These are phyloP conservation scores for Pithys albifrons DNA, from an alignment of 2,113 vertebrate species.

Conservation along the genomic window DNA sequence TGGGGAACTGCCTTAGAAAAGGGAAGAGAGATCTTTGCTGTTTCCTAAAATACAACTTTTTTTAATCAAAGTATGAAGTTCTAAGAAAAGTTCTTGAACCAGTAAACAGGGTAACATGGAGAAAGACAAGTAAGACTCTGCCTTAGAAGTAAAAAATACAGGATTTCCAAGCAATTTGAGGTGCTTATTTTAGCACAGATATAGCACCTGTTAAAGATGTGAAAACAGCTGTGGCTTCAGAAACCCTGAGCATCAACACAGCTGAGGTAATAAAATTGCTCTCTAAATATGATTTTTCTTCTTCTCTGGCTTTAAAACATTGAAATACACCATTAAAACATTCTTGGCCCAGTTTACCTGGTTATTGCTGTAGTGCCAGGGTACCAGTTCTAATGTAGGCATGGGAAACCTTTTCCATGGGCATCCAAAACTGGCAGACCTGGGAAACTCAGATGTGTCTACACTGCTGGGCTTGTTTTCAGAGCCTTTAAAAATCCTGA, in stretches of 20 bases:
- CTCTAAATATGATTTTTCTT: not conserved
- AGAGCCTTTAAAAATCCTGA: not conserved
- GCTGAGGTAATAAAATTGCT: not conserved
- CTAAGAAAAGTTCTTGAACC: not conserved
- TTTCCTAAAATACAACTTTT: not conserved
- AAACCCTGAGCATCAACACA: not conserved
- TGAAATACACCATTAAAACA: not conserved
- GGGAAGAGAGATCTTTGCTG: not conserved
- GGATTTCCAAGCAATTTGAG: not conserved
- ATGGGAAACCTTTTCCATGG: not conserved
- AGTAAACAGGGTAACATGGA: not conserved
- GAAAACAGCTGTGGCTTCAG: not conserved
- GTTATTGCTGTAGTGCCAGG: not conserved
- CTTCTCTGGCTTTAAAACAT: not conserved
- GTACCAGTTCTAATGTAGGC: not conserved
- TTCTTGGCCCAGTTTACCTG: not conserved
- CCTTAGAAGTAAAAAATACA: not conserved
- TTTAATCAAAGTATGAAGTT: not conserved
- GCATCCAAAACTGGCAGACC: not conserved
- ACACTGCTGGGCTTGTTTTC: rapidly evolving
- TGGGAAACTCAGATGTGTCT: not conserved
- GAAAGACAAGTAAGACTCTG: not conserved
- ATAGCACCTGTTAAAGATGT: not conserved
- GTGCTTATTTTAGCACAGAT: not conserved
- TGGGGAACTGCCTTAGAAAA: not conserved